Evolutionary conservation across 92 coral and sea anemone genomes (phyloP), one percentile per base, ranked within the genome.

Genomic region (Muricea muricata): DNA sequence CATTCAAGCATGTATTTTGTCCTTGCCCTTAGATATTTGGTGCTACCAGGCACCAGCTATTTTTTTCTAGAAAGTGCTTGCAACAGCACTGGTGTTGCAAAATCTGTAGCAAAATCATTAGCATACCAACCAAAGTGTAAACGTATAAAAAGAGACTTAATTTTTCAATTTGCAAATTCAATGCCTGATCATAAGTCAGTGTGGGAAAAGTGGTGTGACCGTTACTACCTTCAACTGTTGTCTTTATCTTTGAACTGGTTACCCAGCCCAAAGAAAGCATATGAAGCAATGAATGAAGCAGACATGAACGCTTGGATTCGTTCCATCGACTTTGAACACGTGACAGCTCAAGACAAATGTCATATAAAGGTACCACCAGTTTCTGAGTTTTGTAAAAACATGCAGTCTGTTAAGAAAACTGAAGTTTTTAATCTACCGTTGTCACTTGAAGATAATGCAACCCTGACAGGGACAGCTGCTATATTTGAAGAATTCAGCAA

Each of bases 341-440:
- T 9, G 9, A 37, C 4, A 4, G 9, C 42, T 4, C 42, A 4
- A 37, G 42, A 4, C 4, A 69, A 69, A 8, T 69, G 37, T 21
- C 33, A 37, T 8, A 69, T 69, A 69, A 12, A 18, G 3, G 5
- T 69, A 69, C 48, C 75, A 32, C 13, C 12, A 41, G 47, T 69
- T 2, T 37, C 28, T 5, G 75, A 69, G 37, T 33, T 69, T 69
- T 69, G 75, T 9, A 34, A 69, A 69, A 69, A 34, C 31, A 33
- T 20, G 52, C 75, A 69, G 20, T 8, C 11, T 15, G 37, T 24
- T 17, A 31, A 41, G 17, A 69, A 33, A 35, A 69, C 75, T 7
- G 75, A 69, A 33, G 75, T 69, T 13, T 12, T 67, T 9, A 67
- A 67, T 26, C 74, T 67, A 3, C 75, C 75, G n/a, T 31, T 69